A percentile compares a stretch with the other conserved stretches of the same genome.
Evolutionary conservation across 2,888 invertebrate species (phyloP).

Genomic region (Acanthosepion lycidas): DNA sequence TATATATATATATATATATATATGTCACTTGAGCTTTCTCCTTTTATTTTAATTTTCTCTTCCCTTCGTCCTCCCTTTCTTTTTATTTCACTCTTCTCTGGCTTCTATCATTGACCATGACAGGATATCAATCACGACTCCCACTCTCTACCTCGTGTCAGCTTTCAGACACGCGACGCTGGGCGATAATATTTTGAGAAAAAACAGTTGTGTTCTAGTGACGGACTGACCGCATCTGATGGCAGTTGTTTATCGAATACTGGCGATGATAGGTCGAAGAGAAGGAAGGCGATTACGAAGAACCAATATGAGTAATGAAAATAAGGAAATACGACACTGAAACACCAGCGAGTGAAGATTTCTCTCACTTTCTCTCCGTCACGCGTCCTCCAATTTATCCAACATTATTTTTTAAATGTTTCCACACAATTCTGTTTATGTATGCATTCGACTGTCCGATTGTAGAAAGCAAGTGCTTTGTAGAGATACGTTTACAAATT

Average conservation of each 20-base stretch:
- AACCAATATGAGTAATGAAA: not conserved
- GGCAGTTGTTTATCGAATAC: not conserved
- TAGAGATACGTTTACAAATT: no score
- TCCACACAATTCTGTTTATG: no score
- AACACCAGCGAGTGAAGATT: not conserved
- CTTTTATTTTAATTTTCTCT: not conserved
- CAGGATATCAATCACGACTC: not conserved
- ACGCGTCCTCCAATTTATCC: no score
- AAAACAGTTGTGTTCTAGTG: not conserved
- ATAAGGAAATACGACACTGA: not conserved
- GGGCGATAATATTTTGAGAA: not conserved
- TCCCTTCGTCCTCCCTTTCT: not conserved
- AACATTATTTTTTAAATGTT: no score
- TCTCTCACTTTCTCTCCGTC: not conserved
- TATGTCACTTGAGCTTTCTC: not conserved
- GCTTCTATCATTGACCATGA: not conserved
- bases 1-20: constrained; percentile 33
- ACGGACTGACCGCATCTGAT: not conserved
- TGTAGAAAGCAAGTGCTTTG: no score
- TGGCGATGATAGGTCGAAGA: not conserved
- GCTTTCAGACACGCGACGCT: constrained; percentile 4
- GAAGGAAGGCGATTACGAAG: not conserved
- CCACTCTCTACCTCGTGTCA: not conserved
- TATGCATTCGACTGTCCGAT: no score
- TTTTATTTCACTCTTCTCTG: not conserved